Base-by-base conservation (phyloP, 1,140 invertebrate species). In the Drosophila nannoptera region DNA sequence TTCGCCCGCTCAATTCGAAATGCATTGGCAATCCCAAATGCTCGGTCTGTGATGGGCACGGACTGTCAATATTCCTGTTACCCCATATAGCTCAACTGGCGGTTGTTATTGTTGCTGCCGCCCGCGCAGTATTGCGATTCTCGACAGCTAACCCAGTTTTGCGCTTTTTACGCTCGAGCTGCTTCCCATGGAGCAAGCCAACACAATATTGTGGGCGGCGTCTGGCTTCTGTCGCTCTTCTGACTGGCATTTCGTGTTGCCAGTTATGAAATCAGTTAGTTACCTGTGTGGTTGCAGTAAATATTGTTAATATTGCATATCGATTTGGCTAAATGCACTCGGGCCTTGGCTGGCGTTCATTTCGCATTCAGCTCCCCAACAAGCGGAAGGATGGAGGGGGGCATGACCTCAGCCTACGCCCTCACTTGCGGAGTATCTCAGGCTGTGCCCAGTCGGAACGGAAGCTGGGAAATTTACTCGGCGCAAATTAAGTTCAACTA, bases 101-200 rank as follows among this genome's bases (percentile, higher is more conserved):
- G 42, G 12, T 40, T 62, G n/a, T 9, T 54, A 48, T 33, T 65
- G 8, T 14, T 55, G 8, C 46, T 32, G 16, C 16, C 6, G 16
- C 16, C 6, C 22, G 22, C 22, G 29, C 54, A 7, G 5, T 48
- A 22, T 14, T 55, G 32, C 43, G 58, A 76, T 76, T 80, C 81
- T 73, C 73, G 50, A 82, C 78, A 86, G 72, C 80, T 84, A 83
- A 83, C 80, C 80, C 64, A 83, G 80, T 84, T 83, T 83, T 80
- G 55, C 61, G 80, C 65, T 76, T 80, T 83, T 77, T 65, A 81
- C 81, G 78, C 52, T 60, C 72, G 62, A 62, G 60, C 58, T 73
- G 46, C 40, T 31, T 16, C 49, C 46, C 11, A 59, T 36, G 9
- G 48, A 33, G n/a, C 2, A 5, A 35, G 49, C 33, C 49, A 52